Evolutionary conservation across 2,113 vertebrate genomes (phyloP), one percentile per base, ranked within the genome.

Genomic region (Bufo bufo): DNA sequence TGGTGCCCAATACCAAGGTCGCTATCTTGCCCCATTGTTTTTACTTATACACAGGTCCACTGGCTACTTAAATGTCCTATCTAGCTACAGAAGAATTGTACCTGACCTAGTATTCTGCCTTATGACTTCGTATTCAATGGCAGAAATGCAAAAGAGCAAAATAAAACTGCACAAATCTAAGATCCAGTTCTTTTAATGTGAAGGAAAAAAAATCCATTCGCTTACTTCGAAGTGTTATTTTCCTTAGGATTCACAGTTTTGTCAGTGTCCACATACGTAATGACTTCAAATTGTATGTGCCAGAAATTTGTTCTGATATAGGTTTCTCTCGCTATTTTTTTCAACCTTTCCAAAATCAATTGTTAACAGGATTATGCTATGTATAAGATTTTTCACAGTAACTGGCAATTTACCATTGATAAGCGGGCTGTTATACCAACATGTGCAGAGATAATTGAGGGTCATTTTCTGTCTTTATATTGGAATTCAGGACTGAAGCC

Each of bases 401-500:
- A 65, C 72, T 84, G 81, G 82, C 74, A 89, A 84, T 77, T 88
- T 82, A 63, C 79, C 77, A 77, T 49, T 83, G 80, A 88, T 88
- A 84, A 84, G 75, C 59, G 61, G 58, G n/a, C 82, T 84, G 71
- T 89, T 77, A 84, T 89, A 78, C 82, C 71, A 88, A 83, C 87
- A 54, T 88, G 80, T 77, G 79, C 87, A 88, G 80, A 77, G 78
- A 82, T 88, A 83, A 87, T 87, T 87, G 66, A 84, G 87, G 87
- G 69, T 63, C 58, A 77, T 74, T 83, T 77, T 84, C 86, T 82
- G 71, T 77, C 84, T 84, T 88, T 56, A 65, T 82, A 83, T 88
- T 82, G 86, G 77, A 88, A 83, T 78, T 78, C 71, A 77, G 71
- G 71, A 85, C 71, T 63, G 84, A 61, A 85, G 71, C 71, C 74